phyloP scores from a whole-genome alignment of 2,888 invertebrate species.

The Torymus aiolomorphi region DNA sequence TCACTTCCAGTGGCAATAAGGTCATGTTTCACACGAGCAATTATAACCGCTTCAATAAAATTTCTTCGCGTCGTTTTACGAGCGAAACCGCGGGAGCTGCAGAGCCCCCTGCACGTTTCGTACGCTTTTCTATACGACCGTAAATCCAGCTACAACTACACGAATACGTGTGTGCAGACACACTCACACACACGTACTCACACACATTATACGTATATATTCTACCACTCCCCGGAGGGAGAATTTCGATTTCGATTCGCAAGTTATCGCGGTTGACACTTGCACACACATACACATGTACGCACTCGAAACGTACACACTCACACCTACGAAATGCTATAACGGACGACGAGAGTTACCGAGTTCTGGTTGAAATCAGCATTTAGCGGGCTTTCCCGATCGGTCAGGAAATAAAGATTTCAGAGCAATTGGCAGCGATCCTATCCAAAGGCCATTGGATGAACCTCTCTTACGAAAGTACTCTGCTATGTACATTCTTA shows the following conservation, averaged over 20 bases:
- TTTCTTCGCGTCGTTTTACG: slow-evolving; percentile 18
- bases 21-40: slow-evolving; percentile 21
- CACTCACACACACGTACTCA: background rate
- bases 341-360: slow-evolving; percentile 15
- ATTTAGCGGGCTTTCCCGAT: slow-evolving; percentile 15
- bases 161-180: background rate
- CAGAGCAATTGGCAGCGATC: slow-evolving; percentile 19
- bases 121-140: slow-evolving; percentile 20
- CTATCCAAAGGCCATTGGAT: slow-evolving; percentile 30
- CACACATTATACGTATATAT: too few relatives aligned
- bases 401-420: slow-evolving; percentile 27
- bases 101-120: background rate
- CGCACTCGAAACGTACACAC: background rate
- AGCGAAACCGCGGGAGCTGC: slow-evolving; percentile 6
- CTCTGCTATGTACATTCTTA: background rate
- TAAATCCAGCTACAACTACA: slow-evolving; percentile 11
- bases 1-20: slow-evolving; percentile 3
- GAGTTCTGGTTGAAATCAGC: slow-evolving; percentile 15
- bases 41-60: slow-evolving; percentile 32
- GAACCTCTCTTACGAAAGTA: background rate
- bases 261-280: slow-evolving; percentile 31
- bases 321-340: background rate
- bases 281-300: background rate
- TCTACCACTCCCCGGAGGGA: background rate
- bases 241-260: slow-evolving; percentile 38